Evolutionary conservation across 2,113 vertebrate species (phyloP).

Genomic region (Pica pica): DNA sequence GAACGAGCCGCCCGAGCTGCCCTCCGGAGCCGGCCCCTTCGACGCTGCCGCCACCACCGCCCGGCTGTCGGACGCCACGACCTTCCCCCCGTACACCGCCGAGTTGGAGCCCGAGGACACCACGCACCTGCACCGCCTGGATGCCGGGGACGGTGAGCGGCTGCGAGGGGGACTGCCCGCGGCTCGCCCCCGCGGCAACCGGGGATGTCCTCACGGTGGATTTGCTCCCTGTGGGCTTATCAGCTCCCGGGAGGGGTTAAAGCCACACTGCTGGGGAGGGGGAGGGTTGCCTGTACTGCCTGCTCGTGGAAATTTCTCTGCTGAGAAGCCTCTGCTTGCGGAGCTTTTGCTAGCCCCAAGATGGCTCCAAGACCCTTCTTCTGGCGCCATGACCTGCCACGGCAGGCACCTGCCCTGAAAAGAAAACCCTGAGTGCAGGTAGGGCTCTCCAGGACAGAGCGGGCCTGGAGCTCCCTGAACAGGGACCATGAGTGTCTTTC

Average conservation of each 20-base stretch:
- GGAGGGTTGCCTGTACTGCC: too few relatives aligned
- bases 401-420: not conserved
- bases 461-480: fast-evolving
- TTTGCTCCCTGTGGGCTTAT: not conserved
- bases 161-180: fast-evolving
- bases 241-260: not conserved
- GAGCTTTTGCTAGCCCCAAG: not conserved
- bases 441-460: not conserved
- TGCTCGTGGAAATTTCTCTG: not conserved
- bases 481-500: not conserved
- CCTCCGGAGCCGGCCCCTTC: conserved; percentile 79
- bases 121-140: conserved; percentile 70
- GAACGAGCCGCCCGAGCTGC: conserved; percentile 83
- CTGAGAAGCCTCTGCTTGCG: fast-evolving
- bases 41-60: conserved; percentile 75
- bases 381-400: fast-evolving
- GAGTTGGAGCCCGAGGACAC: conserved; percentile 77
- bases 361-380: not conserved
- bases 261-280: not conserved
- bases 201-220: fast-evolving
- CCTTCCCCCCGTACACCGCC: conserved; percentile 50
- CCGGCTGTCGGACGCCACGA: conserved; percentile 63
- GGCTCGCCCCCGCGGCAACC: fast-evolving
- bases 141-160: conserved; percentile 67
- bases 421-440: not conserved